Conservation (phyloP, 2,888 invertebrate species). For the Nezara viridula region DNA sequence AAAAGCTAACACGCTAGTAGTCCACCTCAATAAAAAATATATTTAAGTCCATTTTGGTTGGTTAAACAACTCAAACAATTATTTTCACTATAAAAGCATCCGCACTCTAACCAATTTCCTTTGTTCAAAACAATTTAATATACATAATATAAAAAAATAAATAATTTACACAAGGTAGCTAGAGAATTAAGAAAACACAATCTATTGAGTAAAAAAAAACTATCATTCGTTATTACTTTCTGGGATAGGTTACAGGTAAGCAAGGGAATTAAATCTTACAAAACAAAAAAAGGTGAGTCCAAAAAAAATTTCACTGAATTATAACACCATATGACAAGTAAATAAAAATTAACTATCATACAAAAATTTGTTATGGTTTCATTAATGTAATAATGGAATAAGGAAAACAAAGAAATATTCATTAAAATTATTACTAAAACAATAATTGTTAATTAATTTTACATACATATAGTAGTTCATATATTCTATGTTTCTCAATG, state of each 20-base stretch:
- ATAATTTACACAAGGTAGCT: too few species aligned
- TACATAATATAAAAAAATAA: neutral
- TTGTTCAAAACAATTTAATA: neutral
- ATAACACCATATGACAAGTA: neutral
- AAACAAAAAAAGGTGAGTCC: neutral
- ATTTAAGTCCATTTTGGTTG: too few species aligned
- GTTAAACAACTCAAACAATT: too few species aligned
- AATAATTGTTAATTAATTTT: neutral
- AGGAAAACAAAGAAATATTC: conserved; percentile 55
- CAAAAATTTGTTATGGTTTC: neutral
- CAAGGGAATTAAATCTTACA: neutral
- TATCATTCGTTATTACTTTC: neutral
- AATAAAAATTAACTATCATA: neutral
- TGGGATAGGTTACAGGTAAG: neutral
- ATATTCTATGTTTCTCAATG: conserved; percentile 77
- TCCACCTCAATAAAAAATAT: too few species aligned
- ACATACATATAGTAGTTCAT: conserved; percentile 76
- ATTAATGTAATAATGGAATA: conserved; percentile 13
- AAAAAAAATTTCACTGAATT: neutral
- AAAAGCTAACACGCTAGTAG: too few species aligned
- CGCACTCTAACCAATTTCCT: neutral
- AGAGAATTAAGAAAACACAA: too few species aligned
- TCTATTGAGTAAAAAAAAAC: neutral
- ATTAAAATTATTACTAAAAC: conserved; percentile 29
- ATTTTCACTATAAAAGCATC: neutral